Percentiles rank a stretch among this genome's conserved stretches.
phyloP scores from a whole-genome alignment of 1,140 invertebrate genomes.

The Stegodyphus dumicola region DNA sequence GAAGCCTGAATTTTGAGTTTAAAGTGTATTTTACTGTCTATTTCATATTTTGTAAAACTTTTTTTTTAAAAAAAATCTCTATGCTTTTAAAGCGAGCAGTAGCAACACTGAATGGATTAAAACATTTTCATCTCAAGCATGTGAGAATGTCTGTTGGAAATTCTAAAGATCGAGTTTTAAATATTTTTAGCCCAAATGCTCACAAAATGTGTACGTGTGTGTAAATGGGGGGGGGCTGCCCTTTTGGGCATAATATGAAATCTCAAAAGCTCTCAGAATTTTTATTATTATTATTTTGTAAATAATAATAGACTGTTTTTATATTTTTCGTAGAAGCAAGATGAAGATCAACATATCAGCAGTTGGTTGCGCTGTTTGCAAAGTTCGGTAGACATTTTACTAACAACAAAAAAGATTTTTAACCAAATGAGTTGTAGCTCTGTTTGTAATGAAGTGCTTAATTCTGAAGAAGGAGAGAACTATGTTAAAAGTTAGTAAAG shows the following conservation, averaged over 20 bases:
- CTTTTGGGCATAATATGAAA: not conserved
- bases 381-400: conserved; percentile 71
- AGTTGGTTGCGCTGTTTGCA: conserved; percentile 75
- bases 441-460: conserved; percentile 73
- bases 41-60: too few species aligned
- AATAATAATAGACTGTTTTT: not conserved
- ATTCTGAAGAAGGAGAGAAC: conserved; percentile 72
- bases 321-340: conserved; percentile 33
- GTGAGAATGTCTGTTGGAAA: too few species aligned
- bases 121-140: too few species aligned
- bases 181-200: too few species aligned
- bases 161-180: too few species aligned
- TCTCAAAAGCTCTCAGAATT: not conserved
- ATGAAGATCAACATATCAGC: conserved; percentile 69
- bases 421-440: conserved; percentile 72
- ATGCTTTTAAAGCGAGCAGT: too few species aligned
- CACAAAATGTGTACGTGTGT: too few species aligned
- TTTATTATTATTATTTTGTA: not conserved
- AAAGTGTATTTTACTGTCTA: too few species aligned
- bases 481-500: conserved; percentile 72
- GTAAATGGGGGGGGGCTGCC: too few species aligned
- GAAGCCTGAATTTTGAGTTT: too few species aligned
- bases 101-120: too few species aligned
- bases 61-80: too few species aligned
- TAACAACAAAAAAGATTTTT: conserved; percentile 73